Evolutionary conservation across 2,113 vertebrate genomes (phyloP).

Genomic region (Brachyhypopomus occidentalis): DNA sequence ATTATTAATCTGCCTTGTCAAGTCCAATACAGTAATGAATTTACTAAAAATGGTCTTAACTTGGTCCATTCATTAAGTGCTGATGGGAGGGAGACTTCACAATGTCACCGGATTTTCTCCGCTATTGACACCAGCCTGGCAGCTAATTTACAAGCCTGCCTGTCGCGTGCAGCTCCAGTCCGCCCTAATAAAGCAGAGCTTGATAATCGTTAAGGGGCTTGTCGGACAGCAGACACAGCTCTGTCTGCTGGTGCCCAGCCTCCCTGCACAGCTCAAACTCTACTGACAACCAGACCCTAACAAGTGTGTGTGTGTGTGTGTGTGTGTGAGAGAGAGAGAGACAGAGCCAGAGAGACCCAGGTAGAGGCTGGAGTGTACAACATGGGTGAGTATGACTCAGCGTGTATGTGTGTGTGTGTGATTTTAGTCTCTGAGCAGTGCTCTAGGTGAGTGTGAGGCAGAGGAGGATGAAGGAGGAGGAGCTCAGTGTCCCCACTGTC

Average conservation of each 20-base stretch:
- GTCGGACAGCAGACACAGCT: constrained; percentile 51
- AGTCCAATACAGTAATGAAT: constrained; percentile 83
- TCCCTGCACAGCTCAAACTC: constrained; percentile 38
- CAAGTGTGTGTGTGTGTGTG: constrained; percentile 34
- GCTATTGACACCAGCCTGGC: constrained; percentile 70
- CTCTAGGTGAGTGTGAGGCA: constrained; percentile 27
- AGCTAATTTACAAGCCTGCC: constrained; percentile 66
- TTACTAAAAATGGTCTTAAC: constrained; percentile 79
- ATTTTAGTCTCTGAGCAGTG: constrained; percentile 14
- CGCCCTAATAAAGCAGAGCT: constrained; percentile 63
- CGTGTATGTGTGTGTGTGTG: constrained; percentile 5
- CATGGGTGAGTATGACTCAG: too few species aligned
- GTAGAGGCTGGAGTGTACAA: not conserved
- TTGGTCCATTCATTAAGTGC: constrained; percentile 84
- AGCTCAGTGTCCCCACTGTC: constrained; percentile 15
- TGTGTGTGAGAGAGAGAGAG: constrained; percentile 7
- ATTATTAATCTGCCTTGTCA: constrained; percentile 82
- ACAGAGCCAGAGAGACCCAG: not conserved
- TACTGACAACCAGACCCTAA: constrained; percentile 27
- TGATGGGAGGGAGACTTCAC: constrained; percentile 80
- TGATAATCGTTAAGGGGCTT: constrained; percentile 58
- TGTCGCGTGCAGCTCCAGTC: constrained; percentile 49
- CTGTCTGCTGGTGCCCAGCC: constrained; percentile 29
- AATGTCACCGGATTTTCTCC: constrained; percentile 76
- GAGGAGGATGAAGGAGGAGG: constrained; percentile 27